Evolutionary conservation across 64 coral and sea anemone species (phyloP), one percentile per base, ranked within the genome.

Genomic region (Astreopora myriophthalma): DNA sequence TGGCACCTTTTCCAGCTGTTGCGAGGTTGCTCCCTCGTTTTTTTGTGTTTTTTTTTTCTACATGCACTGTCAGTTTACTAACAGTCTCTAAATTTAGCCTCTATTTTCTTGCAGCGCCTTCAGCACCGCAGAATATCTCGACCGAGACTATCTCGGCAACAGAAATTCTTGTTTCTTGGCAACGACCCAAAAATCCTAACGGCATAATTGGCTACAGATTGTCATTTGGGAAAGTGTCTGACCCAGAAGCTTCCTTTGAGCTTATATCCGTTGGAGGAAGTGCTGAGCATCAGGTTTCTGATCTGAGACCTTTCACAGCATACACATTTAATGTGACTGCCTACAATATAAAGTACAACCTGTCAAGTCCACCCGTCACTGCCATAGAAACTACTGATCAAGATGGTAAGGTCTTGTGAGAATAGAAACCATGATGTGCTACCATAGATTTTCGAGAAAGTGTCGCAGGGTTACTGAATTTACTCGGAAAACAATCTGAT

Each of bases 191-290:
- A n/a, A 26, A 42, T 11, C 75, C 63, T 34, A 94, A 94, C 74
- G 92, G 92, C 8, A 42, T 63, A 80, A 94, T 90, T 38, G 36
- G 27, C 66, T 90, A 90, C 51, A 79, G 58, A 24, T 76, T 94
- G 30, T 94, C 48, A 34, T 84, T 52, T 20, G 10, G 51, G 11
- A 71, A 48, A 9, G 26, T 1, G 34, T 34, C 30, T 19, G 79
- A 85, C 14, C 69, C 24, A n/a, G 55, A 44, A 14, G 17, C 71
- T 13, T 33, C 30, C 28, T 70, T 33, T 31, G 6, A 34, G 34
- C 39, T 68, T 31, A 37, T 86, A 11, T 90, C 83, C 74, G 20
- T 22, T 60, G 87, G 93, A 19, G 26, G 7, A 19, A 48, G 17
- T 20, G 85, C 79, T 55, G 38, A 77, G 17, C 65, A 75, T 40